phyloP scores from a whole-genome alignment of 2,797 vertebrate genomes.

The Ctenopoma kingsleyae region DNA sequence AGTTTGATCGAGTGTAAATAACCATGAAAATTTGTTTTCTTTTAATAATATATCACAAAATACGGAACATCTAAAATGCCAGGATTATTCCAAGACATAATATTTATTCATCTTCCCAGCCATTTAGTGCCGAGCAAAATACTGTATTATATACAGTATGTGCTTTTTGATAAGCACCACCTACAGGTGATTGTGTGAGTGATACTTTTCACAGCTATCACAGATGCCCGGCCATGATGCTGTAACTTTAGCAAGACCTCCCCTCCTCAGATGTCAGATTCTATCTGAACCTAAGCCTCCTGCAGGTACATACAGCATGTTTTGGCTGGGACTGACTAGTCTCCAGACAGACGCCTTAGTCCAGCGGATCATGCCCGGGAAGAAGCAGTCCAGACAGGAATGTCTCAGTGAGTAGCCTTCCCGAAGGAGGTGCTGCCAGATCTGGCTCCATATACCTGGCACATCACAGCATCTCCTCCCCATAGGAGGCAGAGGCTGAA shows the following conservation, averaged over 20 bases:
- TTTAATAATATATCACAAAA: background rate
- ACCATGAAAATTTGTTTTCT: background rate
- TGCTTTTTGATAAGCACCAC: conserved; percentile 17
- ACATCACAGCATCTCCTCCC: conserved; percentile 60
- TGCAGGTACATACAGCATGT: conserved; percentile 15
- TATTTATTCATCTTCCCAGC: background rate
- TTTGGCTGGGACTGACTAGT: conserved; percentile 6
- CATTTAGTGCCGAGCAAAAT: background rate
- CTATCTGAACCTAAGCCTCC: conserved; percentile 15
- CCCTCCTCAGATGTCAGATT: conserved; percentile 2
- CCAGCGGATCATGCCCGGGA: conserved; percentile 53
- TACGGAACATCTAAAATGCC: background rate
- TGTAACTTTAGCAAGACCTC: background rate
- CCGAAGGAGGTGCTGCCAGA: conserved; percentile 68
- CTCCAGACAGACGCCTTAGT: conserved; percentile 50
- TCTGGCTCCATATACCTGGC: conserved; percentile 69
- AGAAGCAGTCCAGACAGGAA: conserved; percentile 59
- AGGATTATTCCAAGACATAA: background rate
- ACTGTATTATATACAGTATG: background rate
- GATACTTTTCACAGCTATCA: background rate
- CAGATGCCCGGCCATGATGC: background rate
- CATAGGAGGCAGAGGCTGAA: conserved; percentile 68
- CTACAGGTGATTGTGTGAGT: background rate
- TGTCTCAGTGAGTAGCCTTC: conserved; percentile 61
- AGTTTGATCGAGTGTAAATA: conserved; percentile 6